These are phyloP conservation scores for Carcharodon carcharias DNA, from an alignment of 2,797 vertebrate species.

Conservation along the genomic window DNA sequence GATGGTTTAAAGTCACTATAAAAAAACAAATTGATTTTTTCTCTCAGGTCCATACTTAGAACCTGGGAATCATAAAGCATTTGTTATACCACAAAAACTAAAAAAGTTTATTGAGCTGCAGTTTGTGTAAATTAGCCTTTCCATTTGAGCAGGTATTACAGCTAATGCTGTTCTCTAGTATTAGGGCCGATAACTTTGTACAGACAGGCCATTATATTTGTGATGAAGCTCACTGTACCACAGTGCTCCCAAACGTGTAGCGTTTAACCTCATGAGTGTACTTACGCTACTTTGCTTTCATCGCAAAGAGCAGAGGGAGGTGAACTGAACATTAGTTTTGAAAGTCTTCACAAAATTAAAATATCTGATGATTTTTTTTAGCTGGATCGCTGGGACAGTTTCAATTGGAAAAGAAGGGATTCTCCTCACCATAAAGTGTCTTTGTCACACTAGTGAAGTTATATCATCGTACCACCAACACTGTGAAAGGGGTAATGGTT, in stretches of 20 bases:
- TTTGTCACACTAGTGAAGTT: background rate
- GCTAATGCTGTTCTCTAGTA: background rate
- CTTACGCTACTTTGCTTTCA: background rate
- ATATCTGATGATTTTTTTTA: background rate
- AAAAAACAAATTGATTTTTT: background rate
- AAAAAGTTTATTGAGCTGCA: background rate
- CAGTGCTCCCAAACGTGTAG: background rate
- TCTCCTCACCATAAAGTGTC: background rate
- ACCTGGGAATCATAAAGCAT: background rate
- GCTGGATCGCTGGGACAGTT: background rate
- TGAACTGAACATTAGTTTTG: background rate
- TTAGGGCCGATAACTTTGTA: too few species aligned
- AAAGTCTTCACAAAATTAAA: background rate
- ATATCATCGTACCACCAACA: background rate
- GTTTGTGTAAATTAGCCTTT: background rate
- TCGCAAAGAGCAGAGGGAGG: background rate
- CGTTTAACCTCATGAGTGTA: background rate
- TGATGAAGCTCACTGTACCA: background rate
- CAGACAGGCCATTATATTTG: background rate
- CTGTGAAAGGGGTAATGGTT: background rate
- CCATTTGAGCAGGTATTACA: background rate
- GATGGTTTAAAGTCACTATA: background rate
- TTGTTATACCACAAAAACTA: background rate
- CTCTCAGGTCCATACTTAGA: background rate
- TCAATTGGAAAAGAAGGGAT: background rate